phyloP scores from a whole-genome alignment of 2,797 vertebrate species.

The Clamator glandarius region DNA sequence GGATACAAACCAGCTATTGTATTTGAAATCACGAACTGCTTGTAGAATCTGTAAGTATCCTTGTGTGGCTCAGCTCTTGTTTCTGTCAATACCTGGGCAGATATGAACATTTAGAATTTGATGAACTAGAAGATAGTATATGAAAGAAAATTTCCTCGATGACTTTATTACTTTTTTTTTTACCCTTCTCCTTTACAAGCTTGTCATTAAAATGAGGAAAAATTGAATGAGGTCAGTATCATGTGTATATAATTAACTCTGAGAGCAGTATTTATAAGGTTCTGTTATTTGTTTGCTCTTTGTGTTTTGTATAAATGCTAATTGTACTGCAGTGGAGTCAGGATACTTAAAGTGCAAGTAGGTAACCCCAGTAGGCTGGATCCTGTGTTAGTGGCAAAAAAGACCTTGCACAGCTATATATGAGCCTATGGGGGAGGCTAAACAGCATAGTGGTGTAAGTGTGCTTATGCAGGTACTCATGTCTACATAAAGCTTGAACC shows the following conservation, averaged over 20 bases:
- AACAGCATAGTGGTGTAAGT: not conserved
- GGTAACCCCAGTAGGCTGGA: not conserved
- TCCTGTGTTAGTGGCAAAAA: not conserved
- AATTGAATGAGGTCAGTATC: not conserved
- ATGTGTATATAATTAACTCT: not conserved
- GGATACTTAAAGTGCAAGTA: not conserved
- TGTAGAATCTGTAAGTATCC: not conserved
- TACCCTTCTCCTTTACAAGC: not conserved
- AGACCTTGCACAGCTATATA: not conserved
- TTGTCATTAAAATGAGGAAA: not conserved
- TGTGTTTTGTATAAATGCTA: not conserved
- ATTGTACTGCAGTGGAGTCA: not conserved
- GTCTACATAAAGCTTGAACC: not conserved
- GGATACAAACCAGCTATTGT: slow-evolving; percentile 76
- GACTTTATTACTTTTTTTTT: not conserved
- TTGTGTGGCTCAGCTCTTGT: not conserved
- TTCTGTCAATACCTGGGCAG: not conserved
- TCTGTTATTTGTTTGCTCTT: not conserved
- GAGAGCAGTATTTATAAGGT: not conserved
- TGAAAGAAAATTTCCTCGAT: not conserved
- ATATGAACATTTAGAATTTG: not conserved
- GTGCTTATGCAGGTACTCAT: not conserved
- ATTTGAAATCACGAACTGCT: slow-evolving; percentile 12
- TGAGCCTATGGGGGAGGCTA: not conserved
- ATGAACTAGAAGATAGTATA: not conserved